Conservation (phyloP, 37 sponge, comb jelly and placozoan species). For the Crambe crambe region DNA sequence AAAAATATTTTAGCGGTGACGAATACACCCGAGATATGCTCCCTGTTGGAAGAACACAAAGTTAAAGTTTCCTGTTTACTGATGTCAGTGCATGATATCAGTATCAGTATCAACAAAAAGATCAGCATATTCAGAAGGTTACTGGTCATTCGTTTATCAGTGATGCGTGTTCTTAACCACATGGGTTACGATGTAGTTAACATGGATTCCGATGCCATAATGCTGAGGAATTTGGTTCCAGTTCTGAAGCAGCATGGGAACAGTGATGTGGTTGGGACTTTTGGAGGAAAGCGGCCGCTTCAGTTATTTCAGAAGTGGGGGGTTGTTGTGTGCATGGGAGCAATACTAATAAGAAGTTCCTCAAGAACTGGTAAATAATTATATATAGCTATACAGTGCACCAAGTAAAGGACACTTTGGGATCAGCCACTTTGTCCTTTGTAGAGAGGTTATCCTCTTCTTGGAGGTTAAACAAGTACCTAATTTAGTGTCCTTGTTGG, state of each 20-base stretch:
- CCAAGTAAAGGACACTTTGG: no score
- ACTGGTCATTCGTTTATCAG: constrained; percentile 2
- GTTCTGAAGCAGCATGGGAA: constrained; percentile 1
- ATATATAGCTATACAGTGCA: no score
- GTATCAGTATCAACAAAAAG: no score
- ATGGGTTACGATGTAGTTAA: constrained; percentile 26
- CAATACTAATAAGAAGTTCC: constrained; percentile 1
- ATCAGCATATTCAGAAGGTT: not conserved
- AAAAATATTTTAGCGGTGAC: constrained; percentile 19
- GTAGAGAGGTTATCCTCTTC: no score
- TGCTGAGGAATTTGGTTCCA: constrained; percentile 7
- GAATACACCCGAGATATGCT: not conserved
- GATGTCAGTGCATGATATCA: not conserved
- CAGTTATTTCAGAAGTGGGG: constrained; percentile 17
- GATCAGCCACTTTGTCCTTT: no score
- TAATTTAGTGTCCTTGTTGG: no score
- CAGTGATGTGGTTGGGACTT: constrained; percentile 26
- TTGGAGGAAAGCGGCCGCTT: not conserved
- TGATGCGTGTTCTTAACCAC: constrained; percentile 27
- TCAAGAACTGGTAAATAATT: not conserved
- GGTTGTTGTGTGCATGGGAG: constrained; percentile 30
- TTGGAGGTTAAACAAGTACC: no score
- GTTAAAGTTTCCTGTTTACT: not conserved
- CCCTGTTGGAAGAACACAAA: not conserved
- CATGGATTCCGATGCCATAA: constrained; percentile 23